Conservation (phyloP, 2,113 vertebrate genomes). For the Craseonycteris thonglongyai region DNA sequence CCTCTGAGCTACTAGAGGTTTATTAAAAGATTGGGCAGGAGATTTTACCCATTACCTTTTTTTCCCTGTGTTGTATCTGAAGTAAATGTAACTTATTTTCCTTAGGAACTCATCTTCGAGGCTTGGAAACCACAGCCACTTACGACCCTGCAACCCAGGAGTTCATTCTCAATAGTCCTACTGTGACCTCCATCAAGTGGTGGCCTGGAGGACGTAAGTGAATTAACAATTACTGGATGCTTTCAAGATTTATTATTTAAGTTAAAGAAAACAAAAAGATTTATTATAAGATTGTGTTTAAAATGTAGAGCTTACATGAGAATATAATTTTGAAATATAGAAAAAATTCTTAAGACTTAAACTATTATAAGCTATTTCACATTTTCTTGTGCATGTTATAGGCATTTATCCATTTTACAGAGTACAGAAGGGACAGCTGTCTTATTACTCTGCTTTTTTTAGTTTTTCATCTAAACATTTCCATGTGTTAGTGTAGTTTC, state of each 20-base stretch:
- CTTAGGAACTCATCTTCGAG: conserved; percentile 93
- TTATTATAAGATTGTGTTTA: neutral
- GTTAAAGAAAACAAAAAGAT: too few species aligned
- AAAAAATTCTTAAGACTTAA: neutral
- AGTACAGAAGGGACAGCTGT: neutral
- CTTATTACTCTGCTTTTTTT: neutral
- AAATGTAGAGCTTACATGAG: neutral
- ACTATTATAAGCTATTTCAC: neutral
- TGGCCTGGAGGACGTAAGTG: conserved; percentile 98
- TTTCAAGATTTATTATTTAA: neutral
- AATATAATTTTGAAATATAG: neutral
- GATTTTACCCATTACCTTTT: neutral
- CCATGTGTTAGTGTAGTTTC: neutral
- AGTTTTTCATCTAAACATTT: neutral
- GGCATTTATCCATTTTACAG: neutral
- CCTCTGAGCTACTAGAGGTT: neutral
- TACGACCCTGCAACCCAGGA: conserved; percentile 94
- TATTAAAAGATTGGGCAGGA: neutral
- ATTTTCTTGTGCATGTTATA: neutral
- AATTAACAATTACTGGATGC: neutral
- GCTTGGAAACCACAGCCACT: conserved; percentile 95
- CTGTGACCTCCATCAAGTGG: conserved; percentile 98
- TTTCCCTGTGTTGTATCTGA: neutral
- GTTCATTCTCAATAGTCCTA: conserved; percentile 96
- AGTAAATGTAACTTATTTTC: neutral